These are phyloP conservation scores for Aspidiotus destructor DNA, from an alignment of 2,888 invertebrate species.

Conservation along the genomic window DNA sequence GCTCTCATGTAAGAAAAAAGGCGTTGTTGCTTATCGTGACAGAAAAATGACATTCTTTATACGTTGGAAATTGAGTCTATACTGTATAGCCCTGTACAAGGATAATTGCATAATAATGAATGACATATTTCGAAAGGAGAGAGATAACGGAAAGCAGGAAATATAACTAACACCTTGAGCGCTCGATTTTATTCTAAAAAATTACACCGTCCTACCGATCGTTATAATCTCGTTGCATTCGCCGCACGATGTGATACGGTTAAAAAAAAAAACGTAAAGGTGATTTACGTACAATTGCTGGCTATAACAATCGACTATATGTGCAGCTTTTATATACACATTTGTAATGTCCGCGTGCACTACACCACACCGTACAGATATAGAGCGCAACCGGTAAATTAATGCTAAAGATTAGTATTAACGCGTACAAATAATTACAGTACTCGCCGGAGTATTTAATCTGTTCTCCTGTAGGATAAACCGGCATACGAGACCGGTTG, in stretches of 20 bases:
- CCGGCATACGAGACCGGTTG: not conserved
- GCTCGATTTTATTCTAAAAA: conserved; percentile 1
- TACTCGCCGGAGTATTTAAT: conserved; percentile 4
- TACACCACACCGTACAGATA: not conserved
- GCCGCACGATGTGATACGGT: not conserved
- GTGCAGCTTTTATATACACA: not conserved
- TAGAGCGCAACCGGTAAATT: conserved; percentile 1
- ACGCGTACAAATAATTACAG: conserved; percentile 17
- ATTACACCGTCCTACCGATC: not conserved
- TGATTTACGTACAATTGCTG: conserved; percentile 1
- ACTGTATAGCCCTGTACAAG: no score
- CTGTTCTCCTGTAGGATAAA: no score
- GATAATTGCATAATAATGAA: not conserved
- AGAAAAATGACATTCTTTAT: no score
- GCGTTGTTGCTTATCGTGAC: no score
- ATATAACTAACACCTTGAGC: conserved; percentile 3
- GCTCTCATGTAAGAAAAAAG: no score
- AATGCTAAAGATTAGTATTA: conserved; percentile 6
- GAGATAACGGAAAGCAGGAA: no score
- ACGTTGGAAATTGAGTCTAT: no score
- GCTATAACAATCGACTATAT: not conserved
- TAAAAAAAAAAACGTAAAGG: not conserved
- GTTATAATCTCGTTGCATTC: not conserved
- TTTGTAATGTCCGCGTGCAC: conserved; percentile 8
- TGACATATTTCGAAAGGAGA: not conserved